A percentile compares a stretch with the other conserved stretches of the same genome.
phyloP scores from a whole-genome alignment of 2,888 invertebrate genomes.

The Ischnura elegans region DNA sequence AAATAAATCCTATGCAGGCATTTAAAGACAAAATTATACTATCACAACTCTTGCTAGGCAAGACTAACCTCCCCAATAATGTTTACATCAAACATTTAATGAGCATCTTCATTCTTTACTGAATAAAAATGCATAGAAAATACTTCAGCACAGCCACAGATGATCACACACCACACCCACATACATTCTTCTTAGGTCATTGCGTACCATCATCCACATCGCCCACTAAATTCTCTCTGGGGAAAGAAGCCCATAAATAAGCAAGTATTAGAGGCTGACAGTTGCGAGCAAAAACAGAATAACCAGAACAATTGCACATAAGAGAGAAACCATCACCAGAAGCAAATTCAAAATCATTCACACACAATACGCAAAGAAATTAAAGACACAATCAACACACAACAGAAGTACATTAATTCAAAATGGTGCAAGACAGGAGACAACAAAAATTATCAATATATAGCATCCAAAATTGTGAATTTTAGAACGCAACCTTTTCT shows the following conservation, averaged over 20 bases:
- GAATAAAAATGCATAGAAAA: conserved; percentile 29
- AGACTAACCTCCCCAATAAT: neutral
- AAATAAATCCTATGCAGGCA: neutral
- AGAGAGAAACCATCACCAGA: neutral
- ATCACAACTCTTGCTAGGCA: neutral
- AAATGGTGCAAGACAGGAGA: neutral
- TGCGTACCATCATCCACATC: conserved; percentile 40
- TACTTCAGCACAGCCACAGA: conserved; percentile 46
- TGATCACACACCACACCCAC: conserved; percentile 36
- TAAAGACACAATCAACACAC: neutral
- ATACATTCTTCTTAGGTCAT: conserved; percentile 53
- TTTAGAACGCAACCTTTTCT: too few relatives aligned
- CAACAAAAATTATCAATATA: too few relatives aligned
- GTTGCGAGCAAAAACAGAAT: neutral
- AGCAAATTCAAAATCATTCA: neutral
- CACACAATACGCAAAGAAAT: neutral
- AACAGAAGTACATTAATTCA: neutral
- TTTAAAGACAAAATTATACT: neutral
- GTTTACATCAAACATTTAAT: too few relatives aligned
- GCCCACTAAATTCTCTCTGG: conserved; percentile 45
- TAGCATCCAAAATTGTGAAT: too few relatives aligned
- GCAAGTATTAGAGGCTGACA: neutral
- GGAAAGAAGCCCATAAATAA: conserved; percentile 48
- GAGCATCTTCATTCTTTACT: neutral
- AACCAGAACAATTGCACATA: neutral